Base-by-base conservation (phyloP, 2,797 vertebrate species). In the Merluccius polli region DNA sequence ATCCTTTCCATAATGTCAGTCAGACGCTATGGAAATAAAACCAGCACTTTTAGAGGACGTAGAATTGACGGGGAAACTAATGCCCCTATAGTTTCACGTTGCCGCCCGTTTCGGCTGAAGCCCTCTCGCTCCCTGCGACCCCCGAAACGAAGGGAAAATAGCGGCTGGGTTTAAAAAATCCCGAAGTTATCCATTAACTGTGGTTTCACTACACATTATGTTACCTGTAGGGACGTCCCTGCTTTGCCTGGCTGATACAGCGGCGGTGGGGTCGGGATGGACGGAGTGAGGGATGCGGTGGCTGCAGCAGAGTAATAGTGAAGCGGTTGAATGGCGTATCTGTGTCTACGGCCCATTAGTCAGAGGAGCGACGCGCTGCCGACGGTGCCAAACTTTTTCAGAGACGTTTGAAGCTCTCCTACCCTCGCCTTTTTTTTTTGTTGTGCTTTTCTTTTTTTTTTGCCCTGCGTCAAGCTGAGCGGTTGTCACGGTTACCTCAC, bases 401-500 rank as follows among this genome's bases (percentile, higher is more conserved):
- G 2, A 81, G 75, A 77, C 73, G 71, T 82, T 86, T 88, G 80
- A 88, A 83, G 79, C 84, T 81, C 52, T 38, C 36, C 77, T 59
- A n/a, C 73, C 80, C 52, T 35, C 70, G 29, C 41, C 74, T 79
- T 86, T 7, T 70, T 81, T 74, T 5, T 2, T 30, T 30, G 2
- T 68, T 68, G 11, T 10, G 27, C 27, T 30, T 30, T 27, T 24
- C 7, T 35, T 35, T 21, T 9, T 33, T 33, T 33, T 31, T 31
- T 31, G 27, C 67, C 67, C 29, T 33, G 18, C 76, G 73, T 85
- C 73, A 41, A 75, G 75, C 76, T 77, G 77, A 87, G 75, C 77
- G 74, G 87, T 89, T 86, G 81, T 86, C 85, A 87, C 73, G 74
- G 87, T 89, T 85, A 87, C 89, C 80, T 86, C 79, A 91, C 90